Conservation (phyloP, 2,113 vertebrate species). For the Tychaedon coryphoeus region DNA sequence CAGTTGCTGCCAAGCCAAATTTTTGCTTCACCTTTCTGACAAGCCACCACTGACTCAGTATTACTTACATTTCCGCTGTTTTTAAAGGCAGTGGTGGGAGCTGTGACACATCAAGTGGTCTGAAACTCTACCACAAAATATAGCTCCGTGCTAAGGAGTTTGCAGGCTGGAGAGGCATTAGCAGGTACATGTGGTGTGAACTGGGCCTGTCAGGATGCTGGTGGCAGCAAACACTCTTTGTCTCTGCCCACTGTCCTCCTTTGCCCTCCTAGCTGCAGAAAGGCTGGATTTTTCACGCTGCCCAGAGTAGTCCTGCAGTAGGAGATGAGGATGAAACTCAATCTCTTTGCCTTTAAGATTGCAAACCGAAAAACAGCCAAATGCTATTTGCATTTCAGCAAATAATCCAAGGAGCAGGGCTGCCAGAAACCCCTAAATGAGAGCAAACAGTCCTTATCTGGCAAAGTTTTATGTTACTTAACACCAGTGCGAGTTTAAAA, state of each 20-base stretch:
- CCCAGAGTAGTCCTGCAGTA: background rate
- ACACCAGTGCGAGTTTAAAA: slow-evolving; percentile 24
- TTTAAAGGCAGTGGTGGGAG: background rate
- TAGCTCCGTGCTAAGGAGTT: background rate
- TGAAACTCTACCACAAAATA: background rate
- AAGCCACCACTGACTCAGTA: background rate
- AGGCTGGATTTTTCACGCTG: background rate
- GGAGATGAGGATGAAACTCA: background rate
- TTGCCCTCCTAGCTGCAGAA: background rate
- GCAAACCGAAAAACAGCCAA: background rate
- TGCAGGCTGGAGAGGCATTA: background rate
- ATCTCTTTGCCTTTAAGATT: background rate
- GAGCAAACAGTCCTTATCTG: slow-evolving; percentile 40
- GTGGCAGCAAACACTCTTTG: background rate
- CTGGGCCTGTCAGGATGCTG: background rate
- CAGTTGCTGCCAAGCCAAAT: background rate
- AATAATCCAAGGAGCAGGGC: background rate
- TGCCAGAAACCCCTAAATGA: slow-evolving; percentile 37
- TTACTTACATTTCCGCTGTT: background rate
- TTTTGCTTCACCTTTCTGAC: background rate
- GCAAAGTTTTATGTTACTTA: background rate
- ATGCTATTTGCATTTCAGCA: slow-evolving; percentile 20
- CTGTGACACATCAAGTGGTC: background rate
- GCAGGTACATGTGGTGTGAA: background rate
- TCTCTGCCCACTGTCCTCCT: background rate